Evolutionary conservation across 2,797 vertebrate species (phyloP).

Genomic region (Anniella stebbinsi): DNA sequence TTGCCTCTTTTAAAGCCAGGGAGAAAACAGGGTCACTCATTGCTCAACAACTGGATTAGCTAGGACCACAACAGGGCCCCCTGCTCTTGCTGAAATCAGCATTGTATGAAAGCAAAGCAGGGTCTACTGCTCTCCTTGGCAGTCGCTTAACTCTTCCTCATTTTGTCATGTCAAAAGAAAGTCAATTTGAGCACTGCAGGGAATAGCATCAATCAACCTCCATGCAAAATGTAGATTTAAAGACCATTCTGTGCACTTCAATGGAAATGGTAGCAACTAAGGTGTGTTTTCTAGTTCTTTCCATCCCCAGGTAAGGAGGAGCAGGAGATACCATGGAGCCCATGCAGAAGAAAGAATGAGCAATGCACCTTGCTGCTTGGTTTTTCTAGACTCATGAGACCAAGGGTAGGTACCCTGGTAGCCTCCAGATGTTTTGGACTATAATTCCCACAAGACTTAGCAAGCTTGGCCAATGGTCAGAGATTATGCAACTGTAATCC

Average conservation of each 20-base stretch:
- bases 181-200: neutral
- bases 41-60: neutral
- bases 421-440: too few relatives aligned
- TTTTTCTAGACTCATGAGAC: conserved; percentile 36
- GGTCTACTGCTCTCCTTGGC: rapidly evolving
- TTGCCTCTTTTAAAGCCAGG: neutral
- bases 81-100: neutral
- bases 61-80: neutral
- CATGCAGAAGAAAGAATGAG: conserved; percentile 27
- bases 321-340: neutral
- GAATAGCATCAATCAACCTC: conserved; percentile 17
- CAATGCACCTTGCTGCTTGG: neutral
- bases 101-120: neutral
- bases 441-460: too few relatives aligned
- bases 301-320: neutral
- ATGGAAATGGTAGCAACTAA: conserved; percentile 20
- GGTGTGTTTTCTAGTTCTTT: neutral
- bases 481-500: too few relatives aligned
- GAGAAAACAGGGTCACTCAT: neutral
- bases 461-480: too few relatives aligned
- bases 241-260: conserved; percentile 17
- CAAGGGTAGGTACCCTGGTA: too few relatives aligned
- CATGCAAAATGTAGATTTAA: conserved; percentile 8
- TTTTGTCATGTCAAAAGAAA: neutral
- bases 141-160: conserved; percentile 10